Conservation (phyloP, 2,113 vertebrate genomes). For the Paramormyrops kingsleyae region DNA sequence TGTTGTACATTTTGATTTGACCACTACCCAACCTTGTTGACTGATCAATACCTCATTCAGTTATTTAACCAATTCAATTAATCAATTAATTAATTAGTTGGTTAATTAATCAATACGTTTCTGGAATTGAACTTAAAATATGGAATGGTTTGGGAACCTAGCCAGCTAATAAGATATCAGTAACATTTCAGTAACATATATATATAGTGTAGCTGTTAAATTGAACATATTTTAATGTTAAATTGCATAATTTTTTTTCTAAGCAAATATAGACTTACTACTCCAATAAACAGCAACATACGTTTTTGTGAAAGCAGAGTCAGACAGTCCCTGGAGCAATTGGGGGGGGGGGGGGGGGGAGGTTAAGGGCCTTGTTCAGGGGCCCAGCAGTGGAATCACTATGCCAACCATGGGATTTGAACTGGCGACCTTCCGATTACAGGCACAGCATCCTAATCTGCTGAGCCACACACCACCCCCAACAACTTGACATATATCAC, state of each 20-base stretch:
- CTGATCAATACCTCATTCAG: background rate
- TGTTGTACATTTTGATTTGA: background rate
- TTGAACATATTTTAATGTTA: too few species aligned
- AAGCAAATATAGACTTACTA: background rate
- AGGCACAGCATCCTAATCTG: background rate
- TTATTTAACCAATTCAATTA: background rate
- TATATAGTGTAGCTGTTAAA: too few species aligned
- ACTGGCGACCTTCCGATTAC: background rate
- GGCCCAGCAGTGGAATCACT: too few species aligned
- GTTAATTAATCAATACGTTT: background rate
- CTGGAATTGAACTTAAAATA: background rate
- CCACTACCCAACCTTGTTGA: background rate
- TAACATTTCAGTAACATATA: background rate
- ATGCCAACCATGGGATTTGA: too few species aligned
- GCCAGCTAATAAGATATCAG: background rate
- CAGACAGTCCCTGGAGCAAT: too few species aligned
- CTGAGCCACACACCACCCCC: background rate
- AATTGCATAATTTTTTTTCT: too few species aligned
- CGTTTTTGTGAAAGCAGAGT: too few species aligned
- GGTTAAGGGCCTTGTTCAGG: too few species aligned
- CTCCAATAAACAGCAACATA: background rate
- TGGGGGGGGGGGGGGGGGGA: too few species aligned
- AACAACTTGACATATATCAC: background rate
- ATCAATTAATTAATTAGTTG: background rate
- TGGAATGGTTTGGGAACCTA: background rate